These are phyloP conservation scores for Sternarchorhynchus goeldii DNA, from an alignment of 2,797 vertebrate genomes.

Conservation along the genomic window DNA sequence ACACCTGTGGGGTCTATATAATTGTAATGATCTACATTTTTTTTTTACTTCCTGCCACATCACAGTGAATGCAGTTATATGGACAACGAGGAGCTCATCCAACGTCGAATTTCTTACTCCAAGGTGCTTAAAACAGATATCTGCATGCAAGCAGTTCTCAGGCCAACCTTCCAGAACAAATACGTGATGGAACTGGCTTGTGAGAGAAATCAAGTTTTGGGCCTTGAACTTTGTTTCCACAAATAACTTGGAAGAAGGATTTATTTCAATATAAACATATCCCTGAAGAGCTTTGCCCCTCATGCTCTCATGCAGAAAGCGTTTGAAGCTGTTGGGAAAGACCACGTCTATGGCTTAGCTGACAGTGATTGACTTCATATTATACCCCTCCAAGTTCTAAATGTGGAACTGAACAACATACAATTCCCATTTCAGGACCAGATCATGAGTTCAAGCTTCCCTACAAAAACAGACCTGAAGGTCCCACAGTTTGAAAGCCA, in stretches of 20 bases:
- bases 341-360: conserved; percentile 51
- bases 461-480: conserved; percentile 48
- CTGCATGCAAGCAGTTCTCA: conserved; percentile 3
- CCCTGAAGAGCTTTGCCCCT: conserved; percentile 45
- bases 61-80: not conserved
- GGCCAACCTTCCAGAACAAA: conserved; percentile 3
- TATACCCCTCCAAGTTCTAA: conserved; percentile 58
- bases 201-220: conserved; percentile 37
- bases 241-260: conserved; percentile 53
- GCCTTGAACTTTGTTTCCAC: conserved; percentile 43
- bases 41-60: not conserved
- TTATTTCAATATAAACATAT: conserved; percentile 50
- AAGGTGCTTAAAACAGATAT: conserved; percentile 1
- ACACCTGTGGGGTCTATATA: not conserved
- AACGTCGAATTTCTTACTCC: not conserved
- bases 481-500: conserved; percentile 67
- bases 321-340: conserved; percentile 51
- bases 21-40: not conserved
- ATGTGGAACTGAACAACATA: conserved; percentile 57
- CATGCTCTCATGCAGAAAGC: conserved; percentile 40
- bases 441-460: conserved; percentile 62
- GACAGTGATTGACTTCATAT: conserved; percentile 59
- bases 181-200: not conserved
- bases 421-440: conserved; percentile 55
- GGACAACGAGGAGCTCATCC: not conserved